A percentile compares a stretch with the other conserved stretches of the same genome.
Conservation (phyloP, 2,888 invertebrate species). For the Aspidiotus destructor region DNA sequence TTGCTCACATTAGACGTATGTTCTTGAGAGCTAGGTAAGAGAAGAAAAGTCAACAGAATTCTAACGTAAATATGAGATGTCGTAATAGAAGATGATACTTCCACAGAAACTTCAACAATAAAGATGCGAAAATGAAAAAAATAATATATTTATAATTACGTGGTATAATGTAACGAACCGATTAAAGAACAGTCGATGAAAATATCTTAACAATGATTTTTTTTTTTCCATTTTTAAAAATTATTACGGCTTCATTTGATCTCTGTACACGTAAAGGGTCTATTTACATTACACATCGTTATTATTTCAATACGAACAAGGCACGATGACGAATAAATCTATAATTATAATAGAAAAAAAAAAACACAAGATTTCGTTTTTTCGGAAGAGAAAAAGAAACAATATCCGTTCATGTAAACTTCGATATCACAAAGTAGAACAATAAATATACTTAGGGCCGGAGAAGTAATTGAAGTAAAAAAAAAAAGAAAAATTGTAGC, state of each 20-base stretch:
- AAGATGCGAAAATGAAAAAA: no score
- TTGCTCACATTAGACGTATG: no score
- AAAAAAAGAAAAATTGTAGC: not conserved
- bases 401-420: conserved; percentile 18
- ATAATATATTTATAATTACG: conserved; percentile 18
- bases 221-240: not conserved
- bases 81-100: no score
- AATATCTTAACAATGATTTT: conserved; percentile 25
- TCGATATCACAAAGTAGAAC: conserved; percentile 27
- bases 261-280: conserved; percentile 11
- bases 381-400: conserved; percentile 8
- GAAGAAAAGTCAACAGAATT: no score
- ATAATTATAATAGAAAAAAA: conserved; percentile 1
- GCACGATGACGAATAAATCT: conserved; percentile 28
- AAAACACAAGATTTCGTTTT: not conserved
- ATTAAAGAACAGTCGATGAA: conserved; percentile 18
- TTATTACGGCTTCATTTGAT: not conserved
- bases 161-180: conserved; percentile 29
- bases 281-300: not conserved
- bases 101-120: no score
- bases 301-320: conserved; percentile 25
- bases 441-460: conserved; percentile 20
- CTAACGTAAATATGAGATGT: no score
- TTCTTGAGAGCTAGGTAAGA: no score
- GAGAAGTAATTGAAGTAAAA: conserved; percentile 7